A percentile compares a stretch with the other conserved stretches of the same genome.
Evolutionary conservation across 2,113 vertebrate species (phyloP).

Genomic region (Strigops habroptila): DNA sequence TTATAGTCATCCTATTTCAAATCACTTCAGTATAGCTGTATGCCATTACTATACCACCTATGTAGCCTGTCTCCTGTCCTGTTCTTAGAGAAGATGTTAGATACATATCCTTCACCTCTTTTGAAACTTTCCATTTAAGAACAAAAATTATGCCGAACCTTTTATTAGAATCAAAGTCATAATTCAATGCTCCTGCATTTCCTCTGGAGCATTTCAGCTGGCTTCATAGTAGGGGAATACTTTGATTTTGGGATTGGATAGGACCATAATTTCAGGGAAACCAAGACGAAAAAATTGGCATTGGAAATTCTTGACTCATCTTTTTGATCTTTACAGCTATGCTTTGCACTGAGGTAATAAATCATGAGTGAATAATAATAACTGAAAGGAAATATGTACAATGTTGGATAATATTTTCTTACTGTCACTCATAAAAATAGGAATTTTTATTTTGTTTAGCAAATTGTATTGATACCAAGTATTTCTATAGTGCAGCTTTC

Average conservation of each 20-base stretch:
- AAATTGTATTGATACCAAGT: constrained; percentile 28
- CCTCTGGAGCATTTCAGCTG: background rate
- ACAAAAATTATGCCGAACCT: constrained; percentile 38
- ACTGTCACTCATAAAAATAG: constrained; percentile 31
- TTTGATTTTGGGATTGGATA: constrained; percentile 19
- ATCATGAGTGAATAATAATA: constrained; percentile 60
- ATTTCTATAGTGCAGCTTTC: background rate
- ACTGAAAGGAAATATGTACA: constrained; percentile 48
- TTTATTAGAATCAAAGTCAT: constrained; percentile 58
- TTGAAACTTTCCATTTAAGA: constrained; percentile 14
- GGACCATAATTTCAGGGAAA: constrained; percentile 56
- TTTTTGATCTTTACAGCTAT: constrained; percentile 49
- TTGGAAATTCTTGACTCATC: constrained; percentile 26
- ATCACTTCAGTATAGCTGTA: background rate
- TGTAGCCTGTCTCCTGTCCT: background rate
- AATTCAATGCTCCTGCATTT: constrained; percentile 44
- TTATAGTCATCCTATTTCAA: constrained; percentile 13
- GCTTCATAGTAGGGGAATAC: background rate
- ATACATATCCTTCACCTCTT: background rate
- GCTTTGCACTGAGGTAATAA: constrained; percentile 39
- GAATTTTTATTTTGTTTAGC: constrained; percentile 56
- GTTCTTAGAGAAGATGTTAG: constrained; percentile 12
- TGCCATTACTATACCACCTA: background rate
- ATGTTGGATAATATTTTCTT: constrained; percentile 28
- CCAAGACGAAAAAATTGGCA: constrained; percentile 22